A percentile compares a stretch with the other conserved stretches of the same genome.
phyloP scores from a whole-genome alignment of 2,888 invertebrate genomes.

The Strigamia crassipes region DNA sequence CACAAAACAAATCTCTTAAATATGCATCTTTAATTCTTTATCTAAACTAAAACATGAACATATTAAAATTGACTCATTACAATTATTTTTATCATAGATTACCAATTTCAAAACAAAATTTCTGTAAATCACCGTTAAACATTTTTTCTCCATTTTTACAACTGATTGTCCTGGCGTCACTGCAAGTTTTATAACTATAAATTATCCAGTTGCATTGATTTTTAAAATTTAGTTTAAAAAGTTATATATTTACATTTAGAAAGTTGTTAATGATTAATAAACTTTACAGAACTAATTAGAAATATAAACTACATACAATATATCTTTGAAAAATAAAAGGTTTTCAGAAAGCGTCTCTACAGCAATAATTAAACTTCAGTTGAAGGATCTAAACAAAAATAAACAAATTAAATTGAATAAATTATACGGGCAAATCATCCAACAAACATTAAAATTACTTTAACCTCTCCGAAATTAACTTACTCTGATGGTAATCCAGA shows the following conservation, averaged over 20 bases:
- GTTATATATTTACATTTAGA: neutral
- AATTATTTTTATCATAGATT: slow-evolving; percentile 2
- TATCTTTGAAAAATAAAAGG: neutral
- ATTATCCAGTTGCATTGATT: slow-evolving; percentile 16
- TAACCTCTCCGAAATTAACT: neutral
- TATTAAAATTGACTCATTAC: neutral
- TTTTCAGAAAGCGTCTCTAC: neutral
- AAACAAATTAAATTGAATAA: neutral
- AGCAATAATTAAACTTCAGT: slow-evolving; percentile 6
- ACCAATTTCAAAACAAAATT: neutral
- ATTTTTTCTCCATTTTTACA: neutral
- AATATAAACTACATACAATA: slow-evolving; percentile 8
- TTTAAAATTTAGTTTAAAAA: neutral
- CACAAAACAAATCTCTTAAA: neutral
- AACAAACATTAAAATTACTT: neutral
- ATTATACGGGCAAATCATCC: too few species aligned
- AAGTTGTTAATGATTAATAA: neutral
- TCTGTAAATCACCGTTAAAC: neutral
- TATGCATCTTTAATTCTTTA: neutral
- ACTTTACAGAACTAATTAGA: neutral
- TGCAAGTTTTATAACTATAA: neutral
- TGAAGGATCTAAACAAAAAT: slow-evolving; percentile 12
- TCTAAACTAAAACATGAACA: neutral
- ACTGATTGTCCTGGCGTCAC: neutral
- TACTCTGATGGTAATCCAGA: slow-evolving; percentile 37